These are phyloP conservation scores for Romanogobio albipinnatus DNA, from an alignment of 2,113 vertebrate genomes.

Conservation along the genomic window DNA sequence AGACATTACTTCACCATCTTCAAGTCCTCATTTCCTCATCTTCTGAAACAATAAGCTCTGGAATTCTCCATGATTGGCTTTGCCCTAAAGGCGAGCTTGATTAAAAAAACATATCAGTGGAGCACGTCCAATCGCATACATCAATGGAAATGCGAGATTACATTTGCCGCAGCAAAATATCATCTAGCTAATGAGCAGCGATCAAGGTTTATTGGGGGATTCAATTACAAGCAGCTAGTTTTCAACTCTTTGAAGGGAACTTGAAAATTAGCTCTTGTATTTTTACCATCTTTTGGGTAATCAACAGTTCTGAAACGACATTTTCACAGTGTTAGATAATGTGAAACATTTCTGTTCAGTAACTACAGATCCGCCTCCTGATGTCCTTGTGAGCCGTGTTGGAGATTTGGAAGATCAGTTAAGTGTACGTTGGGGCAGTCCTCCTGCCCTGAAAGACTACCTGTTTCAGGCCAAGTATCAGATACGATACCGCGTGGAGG, in stretches of 20 bases:
- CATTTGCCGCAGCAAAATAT: slow-evolving; percentile 25
- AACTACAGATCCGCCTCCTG: slow-evolving; percentile 88
- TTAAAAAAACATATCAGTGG: slow-evolving; percentile 48
- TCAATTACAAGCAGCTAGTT: not conserved
- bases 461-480: slow-evolving; percentile 97
- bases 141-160: slow-evolving; percentile 19
- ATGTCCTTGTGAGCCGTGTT: slow-evolving; percentile 88
- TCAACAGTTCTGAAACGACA: not conserved
- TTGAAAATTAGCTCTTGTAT: too few relatives aligned
- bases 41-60: slow-evolving; percentile 59
- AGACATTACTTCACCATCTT: slow-evolving; percentile 40
- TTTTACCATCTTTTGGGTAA: not conserved
- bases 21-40: slow-evolving; percentile 26
- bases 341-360: slow-evolving; percentile 72
- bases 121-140: slow-evolving; percentile 24
- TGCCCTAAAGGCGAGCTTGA: slow-evolving; percentile 42
- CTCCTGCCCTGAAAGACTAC: slow-evolving; percentile 89
- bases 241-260: not conserved
- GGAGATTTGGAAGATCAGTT: slow-evolving; percentile 92
- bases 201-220: not conserved
- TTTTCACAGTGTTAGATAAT: not conserved
- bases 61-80: slow-evolving; percentile 53
- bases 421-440: slow-evolving; percentile 89
- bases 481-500: slow-evolving; percentile 93
- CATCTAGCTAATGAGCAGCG: not conserved